Conservation (phyloP, 2,113 vertebrate genomes). For the Pampusana beccarii region DNA sequence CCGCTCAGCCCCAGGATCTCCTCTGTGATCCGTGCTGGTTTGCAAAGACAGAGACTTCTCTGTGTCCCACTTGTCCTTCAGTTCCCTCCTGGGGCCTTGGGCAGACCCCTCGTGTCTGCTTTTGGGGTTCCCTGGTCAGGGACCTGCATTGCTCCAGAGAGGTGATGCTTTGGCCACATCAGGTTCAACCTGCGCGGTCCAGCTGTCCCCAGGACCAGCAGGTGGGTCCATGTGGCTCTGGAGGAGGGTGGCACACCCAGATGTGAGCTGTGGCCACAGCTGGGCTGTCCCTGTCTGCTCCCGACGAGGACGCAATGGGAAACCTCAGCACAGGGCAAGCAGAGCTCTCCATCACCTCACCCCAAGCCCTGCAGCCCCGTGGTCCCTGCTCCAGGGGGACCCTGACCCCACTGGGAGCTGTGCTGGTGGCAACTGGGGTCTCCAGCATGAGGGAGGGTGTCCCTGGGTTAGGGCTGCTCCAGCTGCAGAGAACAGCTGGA, state of each 20-base stretch:
- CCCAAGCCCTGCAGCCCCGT: rapidly evolving
- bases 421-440: not conserved
- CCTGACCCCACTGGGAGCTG: not conserved
- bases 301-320: rapidly evolving
- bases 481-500: not conserved
- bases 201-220: not conserved
- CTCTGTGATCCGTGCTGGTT: not conserved
- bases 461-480: not conserved
- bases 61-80: rapidly evolving
- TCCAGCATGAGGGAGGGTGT: not conserved
- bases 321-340: not conserved
- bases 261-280: not conserved
- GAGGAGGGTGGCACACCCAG: not conserved
- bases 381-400: not conserved
- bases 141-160: not conserved
- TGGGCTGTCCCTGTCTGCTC: rapidly evolving
- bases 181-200: rapidly evolving
- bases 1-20: not conserved
- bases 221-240: not conserved
- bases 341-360: not conserved
- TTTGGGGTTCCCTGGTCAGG: not conserved
- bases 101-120: not conserved
- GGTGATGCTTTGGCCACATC: not conserved
- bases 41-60: not conserved
- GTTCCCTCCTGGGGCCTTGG: rapidly evolving